Percentiles rank a stretch among this genome's conserved stretches.
These are phyloP conservation scores for Blastobasis lacticolella DNA, from an alignment of 2,888 invertebrate species.

Conservation along the genomic window DNA sequence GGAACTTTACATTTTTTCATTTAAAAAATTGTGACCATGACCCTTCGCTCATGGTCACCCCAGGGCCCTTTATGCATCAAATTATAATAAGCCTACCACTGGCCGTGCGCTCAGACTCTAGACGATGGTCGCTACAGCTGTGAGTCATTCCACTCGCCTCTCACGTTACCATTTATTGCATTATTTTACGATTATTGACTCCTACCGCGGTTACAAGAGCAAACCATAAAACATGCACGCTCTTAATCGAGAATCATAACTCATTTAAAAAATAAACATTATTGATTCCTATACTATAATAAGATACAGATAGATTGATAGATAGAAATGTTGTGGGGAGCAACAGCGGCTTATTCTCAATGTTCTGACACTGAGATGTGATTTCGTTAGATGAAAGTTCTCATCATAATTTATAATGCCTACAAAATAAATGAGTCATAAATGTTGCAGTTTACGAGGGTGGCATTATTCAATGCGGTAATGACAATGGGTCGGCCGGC, in stretches of 20 bases:
- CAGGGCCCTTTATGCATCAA: not conserved
- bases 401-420: no score
- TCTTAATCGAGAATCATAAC: no score
- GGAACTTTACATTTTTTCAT: no score
- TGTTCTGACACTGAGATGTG: not conserved
- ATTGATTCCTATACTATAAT: no score
- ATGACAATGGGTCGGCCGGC: slow-evolving; percentile 38
- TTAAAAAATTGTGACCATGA: no score
- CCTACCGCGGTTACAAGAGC: not conserved
- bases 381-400: not conserved
- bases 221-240: not conserved
- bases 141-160: not conserved
- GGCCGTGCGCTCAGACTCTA: not conserved
- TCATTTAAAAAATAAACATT: no score
- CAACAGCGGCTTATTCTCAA: no score
- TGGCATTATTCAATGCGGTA: slow-evolving; percentile 46
- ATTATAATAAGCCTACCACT: not conserved
- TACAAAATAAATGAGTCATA: slow-evolving; percentile 16
- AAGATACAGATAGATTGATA: no score
- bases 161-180: not conserved
- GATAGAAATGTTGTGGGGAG: no score
- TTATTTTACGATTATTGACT: not conserved
- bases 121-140: not conserved
- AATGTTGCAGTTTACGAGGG: slow-evolving; percentile 32
- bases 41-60: not conserved